Evolutionary conservation across 2,888 invertebrate genomes (phyloP).

Genomic region (Drosophila rubida): DNA sequence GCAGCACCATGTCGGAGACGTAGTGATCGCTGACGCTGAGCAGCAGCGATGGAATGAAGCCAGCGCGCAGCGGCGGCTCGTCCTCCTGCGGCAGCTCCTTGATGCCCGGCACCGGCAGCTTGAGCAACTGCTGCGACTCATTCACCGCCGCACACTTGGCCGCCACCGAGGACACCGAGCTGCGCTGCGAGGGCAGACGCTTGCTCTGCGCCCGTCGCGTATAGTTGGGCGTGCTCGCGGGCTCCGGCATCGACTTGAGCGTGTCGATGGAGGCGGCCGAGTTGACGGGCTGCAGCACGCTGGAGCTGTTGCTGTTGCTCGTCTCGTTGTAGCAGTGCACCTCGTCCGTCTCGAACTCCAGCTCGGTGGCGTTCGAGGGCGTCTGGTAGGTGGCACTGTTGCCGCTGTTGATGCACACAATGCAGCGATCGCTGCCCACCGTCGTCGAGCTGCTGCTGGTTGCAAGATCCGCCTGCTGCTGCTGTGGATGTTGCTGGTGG

Average conservation of each 20-base stretch:
- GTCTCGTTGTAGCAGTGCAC: constrained; percentile 69
- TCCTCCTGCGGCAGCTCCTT: constrained; percentile 81
- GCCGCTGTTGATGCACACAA: constrained; percentile 84
- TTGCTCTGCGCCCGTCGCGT: constrained; percentile 63
- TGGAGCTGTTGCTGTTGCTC: constrained; percentile 42
- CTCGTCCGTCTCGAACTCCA: constrained; percentile 86
- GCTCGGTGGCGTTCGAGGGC: constrained; percentile 92
- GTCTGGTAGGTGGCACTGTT: constrained; percentile 88
- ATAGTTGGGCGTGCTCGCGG: constrained; percentile 42
- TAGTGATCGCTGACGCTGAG: constrained; percentile 89
- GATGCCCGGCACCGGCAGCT: constrained; percentile 85
- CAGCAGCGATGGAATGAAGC: constrained; percentile 87
- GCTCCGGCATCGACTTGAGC: constrained; percentile 72
- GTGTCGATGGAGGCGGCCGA: constrained; percentile 81
- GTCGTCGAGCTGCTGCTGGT: constrained; percentile 57
- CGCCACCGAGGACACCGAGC: constrained; percentile 78
- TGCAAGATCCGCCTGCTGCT: constrained; percentile 46
- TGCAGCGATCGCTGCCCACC: constrained; percentile 84
- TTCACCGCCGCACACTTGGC: constrained; percentile 77
- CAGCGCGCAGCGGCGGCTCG: constrained; percentile 82
- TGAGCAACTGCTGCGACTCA: constrained; percentile 76
- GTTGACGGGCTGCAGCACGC: constrained; percentile 63
- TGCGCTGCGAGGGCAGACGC: constrained; percentile 74
- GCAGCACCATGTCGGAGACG: constrained; percentile 91
- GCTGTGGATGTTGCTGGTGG: constrained; percentile 45